phyloP scores from a whole-genome alignment of 2,113 vertebrate species.

The human region GRCh38 chr2:91603501-91604000 shows the following conservation, averaged over 20 bases:
- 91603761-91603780: background rate
- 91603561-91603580: background rate
- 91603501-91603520: background rate
- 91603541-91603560: background rate
- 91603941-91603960: too few species aligned
- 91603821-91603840: background rate
- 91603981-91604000: rapidly evolving
- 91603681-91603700: background rate
- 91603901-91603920: background rate
- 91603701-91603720: background rate
- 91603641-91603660: background rate
- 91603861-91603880: background rate
- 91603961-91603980: background rate
- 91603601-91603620: background rate
- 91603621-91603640: background rate
- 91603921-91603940: background rate
- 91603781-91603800: background rate
- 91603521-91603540: background rate
- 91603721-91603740: background rate
- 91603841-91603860: background rate
- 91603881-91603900: background rate
- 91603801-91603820: background rate
- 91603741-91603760: background rate
- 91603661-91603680: background rate
- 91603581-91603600: background rate